These are phyloP conservation scores for Propithecus deckenii DNA, from an alignment of 2,797 vertebrate genomes.

Conservation along the genomic window DNA sequence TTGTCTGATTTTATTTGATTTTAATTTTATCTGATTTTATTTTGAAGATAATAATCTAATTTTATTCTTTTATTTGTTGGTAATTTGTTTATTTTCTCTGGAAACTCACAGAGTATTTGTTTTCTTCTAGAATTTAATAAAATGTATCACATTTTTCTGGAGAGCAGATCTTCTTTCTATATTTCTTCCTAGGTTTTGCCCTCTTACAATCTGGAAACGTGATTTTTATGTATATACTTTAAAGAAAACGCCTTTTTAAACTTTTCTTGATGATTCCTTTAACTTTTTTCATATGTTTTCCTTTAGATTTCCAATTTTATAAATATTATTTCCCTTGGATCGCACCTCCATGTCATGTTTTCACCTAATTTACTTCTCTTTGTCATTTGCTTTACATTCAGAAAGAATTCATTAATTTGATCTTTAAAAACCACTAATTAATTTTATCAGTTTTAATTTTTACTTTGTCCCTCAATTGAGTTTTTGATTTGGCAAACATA, in stretches of 20 bases:
- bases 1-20: background rate
- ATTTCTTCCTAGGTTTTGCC: background rate
- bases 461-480: background rate
- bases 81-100: background rate
- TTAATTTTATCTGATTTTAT: background rate
- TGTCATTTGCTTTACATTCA: background rate
- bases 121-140: background rate
- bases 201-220: background rate
- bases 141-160: background rate
- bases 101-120: background rate
- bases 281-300: background rate
- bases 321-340: background rate
- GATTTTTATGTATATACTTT: background rate
- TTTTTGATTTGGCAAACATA: background rate
- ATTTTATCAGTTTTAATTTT: background rate
- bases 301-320: background rate
- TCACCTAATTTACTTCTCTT: background rate
- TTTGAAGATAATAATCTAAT: background rate
- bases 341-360: background rate
- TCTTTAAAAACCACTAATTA: background rate
- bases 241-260: background rate
- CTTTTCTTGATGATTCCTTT: background rate
- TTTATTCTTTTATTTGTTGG: background rate
- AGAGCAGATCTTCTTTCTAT: background rate
- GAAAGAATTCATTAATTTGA: background rate